Evolutionary conservation across 2,797 vertebrate species (phyloP).

Genomic region (Peromyscus nudipes): DNA sequence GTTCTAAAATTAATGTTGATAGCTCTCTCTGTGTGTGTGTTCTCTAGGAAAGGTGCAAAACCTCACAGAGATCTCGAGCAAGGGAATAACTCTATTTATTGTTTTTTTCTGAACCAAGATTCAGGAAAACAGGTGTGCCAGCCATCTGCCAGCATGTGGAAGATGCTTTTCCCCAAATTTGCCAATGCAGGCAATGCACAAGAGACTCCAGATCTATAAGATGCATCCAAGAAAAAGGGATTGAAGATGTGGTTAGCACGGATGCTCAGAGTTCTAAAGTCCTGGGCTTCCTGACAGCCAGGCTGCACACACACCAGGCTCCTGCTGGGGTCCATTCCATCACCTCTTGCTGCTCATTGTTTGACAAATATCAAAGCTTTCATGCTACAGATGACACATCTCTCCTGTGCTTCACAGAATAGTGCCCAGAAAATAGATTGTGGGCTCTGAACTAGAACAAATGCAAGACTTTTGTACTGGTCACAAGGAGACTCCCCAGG

Average conservation of each 20-base stretch:
- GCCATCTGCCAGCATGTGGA: constrained; percentile 55
- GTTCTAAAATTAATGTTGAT: neutral
- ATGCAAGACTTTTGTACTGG: neutral
- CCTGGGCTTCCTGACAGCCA: neutral
- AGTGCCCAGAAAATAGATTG: neutral
- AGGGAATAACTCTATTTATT: neutral
- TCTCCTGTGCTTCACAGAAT: neutral
- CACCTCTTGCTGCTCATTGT: neutral
- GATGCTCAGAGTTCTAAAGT: neutral
- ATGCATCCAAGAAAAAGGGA: neutral
- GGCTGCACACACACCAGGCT: neutral
- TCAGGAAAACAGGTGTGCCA: constrained; percentile 66
- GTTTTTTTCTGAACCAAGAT: constrained; percentile 4
- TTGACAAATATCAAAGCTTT: constrained; percentile 64
- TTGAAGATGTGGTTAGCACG: neutral
- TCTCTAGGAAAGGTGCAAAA: constrained; percentile 40
- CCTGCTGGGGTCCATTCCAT: neutral
- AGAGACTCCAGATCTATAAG: constrained; percentile 7
- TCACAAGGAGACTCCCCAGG: neutral
- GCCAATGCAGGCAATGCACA: neutral
- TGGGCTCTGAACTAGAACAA: neutral
- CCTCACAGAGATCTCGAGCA: constrained; percentile 29
- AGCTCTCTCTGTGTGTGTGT: neutral
- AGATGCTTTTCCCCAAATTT: constrained; percentile 39
- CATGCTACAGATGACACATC: neutral